These are phyloP conservation scores for Gadus macrocephalus DNA, from an alignment of 2,113 vertebrate genomes.

Conservation along the genomic window DNA sequence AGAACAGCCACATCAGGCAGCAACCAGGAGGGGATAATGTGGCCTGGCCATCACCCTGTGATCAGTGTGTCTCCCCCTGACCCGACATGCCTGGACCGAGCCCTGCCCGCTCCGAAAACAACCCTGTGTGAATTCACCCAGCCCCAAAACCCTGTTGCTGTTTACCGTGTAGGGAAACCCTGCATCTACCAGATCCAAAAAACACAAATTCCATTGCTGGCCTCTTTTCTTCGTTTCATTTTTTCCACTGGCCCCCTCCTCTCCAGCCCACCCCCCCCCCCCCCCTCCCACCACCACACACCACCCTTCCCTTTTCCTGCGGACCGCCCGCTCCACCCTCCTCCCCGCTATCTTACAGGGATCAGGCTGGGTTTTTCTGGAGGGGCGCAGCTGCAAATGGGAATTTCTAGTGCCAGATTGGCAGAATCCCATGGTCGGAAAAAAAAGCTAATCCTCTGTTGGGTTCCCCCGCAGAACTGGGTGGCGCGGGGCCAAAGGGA, in stretches of 20 bases:
- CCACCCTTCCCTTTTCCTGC: conserved; percentile 65
- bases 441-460: conserved; percentile 73
- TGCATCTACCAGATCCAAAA: conserved; percentile 66
- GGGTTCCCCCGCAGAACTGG: conserved; percentile 77
- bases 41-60: background rate
- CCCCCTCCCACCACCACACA: conserved; percentile 25
- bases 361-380: conserved; percentile 71
- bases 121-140: conserved; percentile 55
- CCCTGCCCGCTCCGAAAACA: conserved; percentile 38
- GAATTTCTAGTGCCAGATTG: conserved; percentile 75
- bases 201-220: conserved; percentile 69
- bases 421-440: conserved; percentile 75
- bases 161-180: conserved; percentile 85
- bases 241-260: conserved; percentile 73
- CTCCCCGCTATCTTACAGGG: conserved; percentile 76
- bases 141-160: conserved; percentile 70
- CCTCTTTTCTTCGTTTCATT: conserved; percentile 69
- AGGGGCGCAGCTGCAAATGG: conserved; percentile 76
- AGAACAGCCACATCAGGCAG: no score
- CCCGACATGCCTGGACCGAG: conserved; percentile 33
- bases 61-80: conserved; percentile 15
- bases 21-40: no score
- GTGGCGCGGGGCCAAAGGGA: conserved; percentile 71
- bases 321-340: conserved; percentile 53
- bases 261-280: conserved; percentile 2